These are phyloP conservation scores for Poecilia velifera DNA, from an alignment of 2,797 vertebrate genomes.

Conservation along the genomic window DNA sequence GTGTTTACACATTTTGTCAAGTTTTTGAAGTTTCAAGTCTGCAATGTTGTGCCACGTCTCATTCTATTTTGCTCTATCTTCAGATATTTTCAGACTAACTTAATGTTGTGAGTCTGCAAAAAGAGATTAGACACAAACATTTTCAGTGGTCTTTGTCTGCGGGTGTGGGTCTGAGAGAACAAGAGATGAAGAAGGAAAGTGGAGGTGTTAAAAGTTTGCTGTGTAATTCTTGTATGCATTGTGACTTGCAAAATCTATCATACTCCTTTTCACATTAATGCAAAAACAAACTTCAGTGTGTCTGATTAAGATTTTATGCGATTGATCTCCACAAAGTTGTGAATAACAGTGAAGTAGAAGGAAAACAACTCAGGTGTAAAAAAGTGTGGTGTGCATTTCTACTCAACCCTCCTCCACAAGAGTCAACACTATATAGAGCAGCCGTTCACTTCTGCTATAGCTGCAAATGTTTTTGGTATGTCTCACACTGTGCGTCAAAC, in stretches of 20 bases:
- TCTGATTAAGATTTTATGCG: background rate
- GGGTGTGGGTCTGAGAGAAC: conserved; percentile 22
- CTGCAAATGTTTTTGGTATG: background rate
- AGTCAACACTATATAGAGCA: background rate
- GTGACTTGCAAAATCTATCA: background rate
- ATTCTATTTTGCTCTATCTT: conserved; percentile 42
- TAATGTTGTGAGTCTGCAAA: conserved; percentile 47
- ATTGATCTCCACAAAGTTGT: background rate
- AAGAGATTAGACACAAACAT: conserved; percentile 60
- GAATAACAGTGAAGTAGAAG: background rate
- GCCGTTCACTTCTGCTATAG: background rate
- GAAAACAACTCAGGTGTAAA: background rate
- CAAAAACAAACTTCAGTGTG: background rate
- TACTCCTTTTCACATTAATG: background rate
- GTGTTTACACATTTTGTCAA: conserved; percentile 52
- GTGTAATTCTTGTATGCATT: background rate
- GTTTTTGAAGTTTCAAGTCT: conserved; percentile 44
- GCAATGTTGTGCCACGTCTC: conserved; percentile 27
- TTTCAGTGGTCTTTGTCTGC: conserved; percentile 34
- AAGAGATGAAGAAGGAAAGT: conserved; percentile 33
- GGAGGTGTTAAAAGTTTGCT: conserved; percentile 16
- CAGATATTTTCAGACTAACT: conserved; percentile 43
- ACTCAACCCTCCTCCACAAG: background rate
- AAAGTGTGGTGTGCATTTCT: background rate
- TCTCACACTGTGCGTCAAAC: background rate